Evolutionary conservation across 2,888 invertebrate species (phyloP).

Genomic region (Aspidiotus destructor): DNA sequence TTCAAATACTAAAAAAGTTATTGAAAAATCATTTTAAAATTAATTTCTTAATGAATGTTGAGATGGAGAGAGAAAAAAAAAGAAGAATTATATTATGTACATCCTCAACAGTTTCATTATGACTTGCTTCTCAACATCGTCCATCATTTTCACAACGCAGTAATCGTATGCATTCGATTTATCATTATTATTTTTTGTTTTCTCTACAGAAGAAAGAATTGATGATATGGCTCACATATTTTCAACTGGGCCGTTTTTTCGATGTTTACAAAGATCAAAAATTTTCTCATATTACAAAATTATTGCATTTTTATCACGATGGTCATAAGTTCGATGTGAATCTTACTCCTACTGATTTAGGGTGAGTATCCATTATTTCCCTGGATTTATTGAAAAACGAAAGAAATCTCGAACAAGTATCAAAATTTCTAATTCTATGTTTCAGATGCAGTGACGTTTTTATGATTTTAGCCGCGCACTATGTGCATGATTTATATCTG

Average conservation of each 20-base stretch:
- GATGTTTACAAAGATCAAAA: conserved; percentile 16
- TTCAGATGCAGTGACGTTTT: conserved; percentile 58
- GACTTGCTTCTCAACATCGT: too few species aligned
- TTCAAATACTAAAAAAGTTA: too few species aligned
- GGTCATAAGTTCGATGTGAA: conserved; percentile 24
- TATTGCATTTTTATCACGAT: conserved; percentile 23
- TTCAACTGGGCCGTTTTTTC: conserved; percentile 23
- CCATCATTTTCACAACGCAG: too few species aligned
- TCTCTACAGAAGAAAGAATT: conserved; percentile 26
- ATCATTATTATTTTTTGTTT: neutral
- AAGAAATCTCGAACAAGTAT: neutral
- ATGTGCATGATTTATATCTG: conserved; percentile 50
- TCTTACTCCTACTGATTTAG: conserved; percentile 27
- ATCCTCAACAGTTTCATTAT: too few species aligned
- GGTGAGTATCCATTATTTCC: conserved; percentile 1
- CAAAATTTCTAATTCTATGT: conserved; percentile 36
- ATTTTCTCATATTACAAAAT: conserved; percentile 11
- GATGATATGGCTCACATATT: conserved; percentile 28
- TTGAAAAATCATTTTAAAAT: too few species aligned
- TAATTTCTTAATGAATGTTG: too few species aligned
- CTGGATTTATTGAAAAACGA: neutral
- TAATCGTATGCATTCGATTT: too few species aligned
- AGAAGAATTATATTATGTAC: too few species aligned
- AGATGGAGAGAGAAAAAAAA: too few species aligned
- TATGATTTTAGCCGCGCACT: conserved; percentile 64